phyloP scores from a whole-genome alignment of 2,797 vertebrate genomes.

The Characodon lateralis region DNA sequence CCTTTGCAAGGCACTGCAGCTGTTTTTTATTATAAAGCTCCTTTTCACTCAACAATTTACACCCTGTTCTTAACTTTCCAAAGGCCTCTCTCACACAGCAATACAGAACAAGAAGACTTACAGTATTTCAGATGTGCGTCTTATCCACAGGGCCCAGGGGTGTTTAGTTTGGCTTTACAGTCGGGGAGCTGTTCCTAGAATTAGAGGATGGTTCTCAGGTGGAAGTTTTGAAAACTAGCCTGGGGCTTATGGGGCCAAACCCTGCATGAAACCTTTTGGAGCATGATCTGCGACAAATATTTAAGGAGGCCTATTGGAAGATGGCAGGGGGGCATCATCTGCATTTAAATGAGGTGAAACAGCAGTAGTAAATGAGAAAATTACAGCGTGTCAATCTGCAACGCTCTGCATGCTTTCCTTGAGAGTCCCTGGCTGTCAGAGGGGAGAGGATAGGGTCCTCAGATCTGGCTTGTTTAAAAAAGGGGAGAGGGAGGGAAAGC shows the following conservation, averaged over 20 bases:
- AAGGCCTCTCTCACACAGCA: slow-evolving; percentile 4
- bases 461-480: slow-evolving; percentile 71
- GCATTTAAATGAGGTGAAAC: slow-evolving; percentile 47
- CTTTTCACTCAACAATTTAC: neutral
- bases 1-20: neutral
- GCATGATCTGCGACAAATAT: slow-evolving; percentile 14
- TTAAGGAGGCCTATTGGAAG: slow-evolving; percentile 10
- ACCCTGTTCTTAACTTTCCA: neutral
- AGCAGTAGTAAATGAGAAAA: slow-evolving; percentile 52
- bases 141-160: neutral
- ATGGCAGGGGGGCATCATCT: neutral
- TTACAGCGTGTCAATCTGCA: slow-evolving; percentile 20
- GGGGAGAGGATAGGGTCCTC: slow-evolving; percentile 30
- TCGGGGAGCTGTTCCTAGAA: neutral
- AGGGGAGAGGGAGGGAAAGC: slow-evolving; percentile 66
- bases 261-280: slow-evolving; percentile 3
- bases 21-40: neutral
- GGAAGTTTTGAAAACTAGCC: slow-evolving; percentile 2
- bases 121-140: neutral
- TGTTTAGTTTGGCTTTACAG: slow-evolving; percentile 3
- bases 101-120: neutral
- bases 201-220: slow-evolving; percentile 5
- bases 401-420: slow-evolving; percentile 32
- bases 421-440: slow-evolving; percentile 35
- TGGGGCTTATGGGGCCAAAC: slow-evolving; percentile 11